Evolutionary conservation across 2,888 invertebrate species (phyloP).

Genomic region (Amiota minor): DNA sequence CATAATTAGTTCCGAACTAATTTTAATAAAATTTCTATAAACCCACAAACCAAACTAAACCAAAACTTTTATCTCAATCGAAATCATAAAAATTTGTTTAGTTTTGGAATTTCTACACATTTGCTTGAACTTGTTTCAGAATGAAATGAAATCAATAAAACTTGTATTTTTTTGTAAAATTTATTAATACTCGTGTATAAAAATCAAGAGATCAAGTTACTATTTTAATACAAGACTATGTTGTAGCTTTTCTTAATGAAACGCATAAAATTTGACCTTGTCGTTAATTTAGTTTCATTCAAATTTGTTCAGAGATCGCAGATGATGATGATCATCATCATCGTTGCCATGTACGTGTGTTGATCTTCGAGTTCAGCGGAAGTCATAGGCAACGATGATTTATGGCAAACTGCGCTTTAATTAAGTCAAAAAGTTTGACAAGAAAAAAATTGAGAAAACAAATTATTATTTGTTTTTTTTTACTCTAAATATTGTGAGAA

Average conservation of each 20-base stretch:
- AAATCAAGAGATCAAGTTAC: background rate
- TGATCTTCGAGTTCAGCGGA: slow-evolving; percentile 21
- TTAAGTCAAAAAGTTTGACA: background rate
- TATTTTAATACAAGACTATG: background rate
- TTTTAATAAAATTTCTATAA: background rate
- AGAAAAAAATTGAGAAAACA: slow-evolving; percentile 1
- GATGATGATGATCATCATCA: background rate
- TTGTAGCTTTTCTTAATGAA: background rate
- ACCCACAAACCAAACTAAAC: no score
- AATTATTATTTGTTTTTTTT: slow-evolving; percentile 3
- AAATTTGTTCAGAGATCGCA: background rate
- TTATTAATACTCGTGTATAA: background rate
- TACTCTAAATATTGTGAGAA: slow-evolving; percentile 10
- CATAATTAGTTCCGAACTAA: slow-evolving; percentile 45
- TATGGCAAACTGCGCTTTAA: slow-evolving; percentile 9
- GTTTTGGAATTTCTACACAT: no score
- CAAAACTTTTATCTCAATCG: no score
- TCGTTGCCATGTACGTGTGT: background rate
- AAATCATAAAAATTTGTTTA: no score
- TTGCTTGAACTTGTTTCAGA: background rate
- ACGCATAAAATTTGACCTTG: slow-evolving; percentile 22
- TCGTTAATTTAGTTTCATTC: slow-evolving; percentile 12
- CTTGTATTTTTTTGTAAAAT: background rate
- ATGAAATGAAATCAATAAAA: background rate
- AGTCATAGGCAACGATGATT: slow-evolving; percentile 1